Evolutionary conservation across 2,113 vertebrate species (phyloP).

Genomic region (Lagopus leucura): DNA sequence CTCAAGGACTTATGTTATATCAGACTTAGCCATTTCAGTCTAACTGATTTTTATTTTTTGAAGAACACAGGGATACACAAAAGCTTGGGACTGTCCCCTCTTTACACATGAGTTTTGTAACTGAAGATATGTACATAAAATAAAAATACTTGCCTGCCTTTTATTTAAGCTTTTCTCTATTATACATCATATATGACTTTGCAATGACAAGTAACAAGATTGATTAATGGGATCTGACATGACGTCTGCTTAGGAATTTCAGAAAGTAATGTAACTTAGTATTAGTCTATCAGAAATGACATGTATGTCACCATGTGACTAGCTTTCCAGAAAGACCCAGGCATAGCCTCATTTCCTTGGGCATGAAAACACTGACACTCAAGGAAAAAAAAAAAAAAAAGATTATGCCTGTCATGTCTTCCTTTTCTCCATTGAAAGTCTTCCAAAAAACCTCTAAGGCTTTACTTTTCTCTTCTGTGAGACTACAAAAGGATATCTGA

Average conservation of each 20-base stretch:
- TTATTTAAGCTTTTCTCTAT: not conserved
- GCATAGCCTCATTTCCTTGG: not conserved
- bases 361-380: conserved; percentile 13
- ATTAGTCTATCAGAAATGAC: conserved; percentile 44
- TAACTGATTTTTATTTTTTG: not conserved
- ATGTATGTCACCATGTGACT: not conserved
- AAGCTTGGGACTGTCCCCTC: not conserved
- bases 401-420: not conserved
- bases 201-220: not conserved
- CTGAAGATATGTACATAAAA: not conserved
- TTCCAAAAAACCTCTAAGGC: not conserved
- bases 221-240: conserved; percentile 26
- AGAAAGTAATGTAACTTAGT: not conserved
- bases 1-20: not conserved
- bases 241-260: not conserved
- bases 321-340: not conserved
- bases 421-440: not conserved
- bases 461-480: not conserved
- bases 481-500: not conserved
- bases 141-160: not conserved
- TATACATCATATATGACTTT: not conserved
- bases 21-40: not conserved
- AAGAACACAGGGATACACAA: not conserved
- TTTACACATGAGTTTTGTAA: not conserved
- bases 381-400: not conserved